phyloP scores from a whole-genome alignment of 2,113 vertebrate genomes.

The Scolopax mira region DNA sequence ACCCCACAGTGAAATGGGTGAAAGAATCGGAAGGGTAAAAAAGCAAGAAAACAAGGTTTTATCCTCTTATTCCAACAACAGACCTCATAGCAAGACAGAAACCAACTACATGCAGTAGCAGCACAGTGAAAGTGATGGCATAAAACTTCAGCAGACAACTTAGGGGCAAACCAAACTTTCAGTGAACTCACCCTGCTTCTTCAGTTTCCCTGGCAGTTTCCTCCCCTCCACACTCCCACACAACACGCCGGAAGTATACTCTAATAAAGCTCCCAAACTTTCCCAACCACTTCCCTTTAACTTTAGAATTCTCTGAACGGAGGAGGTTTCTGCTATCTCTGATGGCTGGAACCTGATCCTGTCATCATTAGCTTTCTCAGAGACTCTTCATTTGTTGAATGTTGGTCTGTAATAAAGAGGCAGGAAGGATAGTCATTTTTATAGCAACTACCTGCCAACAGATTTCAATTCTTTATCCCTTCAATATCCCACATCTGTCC shows the following conservation, averaged over 20 bases:
- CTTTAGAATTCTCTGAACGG: constrained; percentile 33
- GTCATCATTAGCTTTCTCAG: constrained; percentile 53
- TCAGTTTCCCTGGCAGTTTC: neutral
- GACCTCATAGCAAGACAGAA: neutral
- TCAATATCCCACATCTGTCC: constrained; percentile 71
- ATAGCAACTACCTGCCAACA: constrained; percentile 68
- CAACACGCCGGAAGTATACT: neutral
- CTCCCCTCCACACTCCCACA: neutral
- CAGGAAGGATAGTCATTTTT: constrained; percentile 60
- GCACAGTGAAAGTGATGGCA: fast-evolving
- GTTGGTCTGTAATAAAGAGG: constrained; percentile 57
- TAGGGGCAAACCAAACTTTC: neutral
- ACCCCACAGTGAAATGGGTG: neutral
- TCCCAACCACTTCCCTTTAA: neutral
- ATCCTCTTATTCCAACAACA: neutral
- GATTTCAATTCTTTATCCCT: constrained; percentile 71
- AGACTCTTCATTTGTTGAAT: constrained; percentile 42
- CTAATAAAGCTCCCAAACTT: neutral
- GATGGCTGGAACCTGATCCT: constrained; percentile 39
- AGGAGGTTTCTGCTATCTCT: constrained; percentile 21
- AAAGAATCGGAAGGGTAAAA: neutral
- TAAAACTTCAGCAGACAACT: neutral
- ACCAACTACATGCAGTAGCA: neutral
- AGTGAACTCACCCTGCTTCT: neutral
- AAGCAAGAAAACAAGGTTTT: neutral